Base-by-base conservation (phyloP, 2,888 invertebrate genomes). In the Dasysyrphus albostriatus region DNA sequence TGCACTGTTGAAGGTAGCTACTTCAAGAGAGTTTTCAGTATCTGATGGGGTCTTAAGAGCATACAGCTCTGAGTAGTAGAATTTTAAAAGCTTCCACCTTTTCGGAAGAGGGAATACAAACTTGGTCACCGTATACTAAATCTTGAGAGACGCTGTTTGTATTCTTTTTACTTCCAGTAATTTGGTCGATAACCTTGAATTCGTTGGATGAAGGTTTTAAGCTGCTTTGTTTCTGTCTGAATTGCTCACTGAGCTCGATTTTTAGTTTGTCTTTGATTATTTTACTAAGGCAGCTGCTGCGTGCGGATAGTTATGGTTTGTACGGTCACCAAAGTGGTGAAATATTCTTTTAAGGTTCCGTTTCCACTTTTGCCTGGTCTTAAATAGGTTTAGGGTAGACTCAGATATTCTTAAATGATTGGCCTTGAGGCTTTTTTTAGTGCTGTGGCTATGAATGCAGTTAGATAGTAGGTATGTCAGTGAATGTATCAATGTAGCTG, bases 361-460 rank as follows among this genome's bases (percentile, higher is more conserved):
- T n/a, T n/a, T n/a, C n/a, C n/a, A n/a, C n/a, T n/a, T n/a, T n/a
- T n/a, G 5, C 2, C 32, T 65, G 8, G 19, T n/a, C 9, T 29
- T 16, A 12, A 44, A 32, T 9, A 67, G 16, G 3, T 12, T 67
- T 0, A 67, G 47, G 9, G 47, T 47, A 3, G 32, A n/a, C 3
- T 29, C 32, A 2, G 54, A 54, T 0, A 69, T 24, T 5, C 10
- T 37, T 0, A 37, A 8, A 16, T 51, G 51, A 1, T 54, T 51
- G 1, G 34, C 3, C 0, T 0, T 1, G 2, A 19, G 0, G 2
- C 5, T 47, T n/a, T 16, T 12, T 12, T 5, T 16, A 2, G 0
- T 9, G 5, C 34, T 51, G 2, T 5, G 4, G 0, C 0, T 34
- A 7, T 47, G 3, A 1, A 54, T 34, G 3, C 69, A 69, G 0